Evolutionary conservation across 2,797 vertebrate genomes (phyloP).

Genomic region (Borostomias antarcticus): DNA sequence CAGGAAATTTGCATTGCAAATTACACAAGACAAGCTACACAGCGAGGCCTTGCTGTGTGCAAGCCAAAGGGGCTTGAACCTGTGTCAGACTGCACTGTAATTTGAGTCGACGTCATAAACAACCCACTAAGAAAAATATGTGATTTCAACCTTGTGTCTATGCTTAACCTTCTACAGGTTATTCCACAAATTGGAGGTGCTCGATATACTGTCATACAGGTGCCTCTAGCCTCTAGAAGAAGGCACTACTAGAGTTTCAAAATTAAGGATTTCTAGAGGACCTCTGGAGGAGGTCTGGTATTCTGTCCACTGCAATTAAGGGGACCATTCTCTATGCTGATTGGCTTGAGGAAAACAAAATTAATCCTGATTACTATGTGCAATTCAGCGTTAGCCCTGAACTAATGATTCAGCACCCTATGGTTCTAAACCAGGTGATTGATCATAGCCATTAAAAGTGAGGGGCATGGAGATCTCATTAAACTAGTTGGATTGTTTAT

Average conservation of each 20-base stretch:
- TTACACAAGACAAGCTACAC: not conserved
- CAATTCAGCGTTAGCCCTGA: conserved; percentile 34
- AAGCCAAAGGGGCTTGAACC: conserved; percentile 8
- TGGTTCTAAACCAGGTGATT: conserved; percentile 65
- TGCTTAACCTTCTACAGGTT: conserved; percentile 2
- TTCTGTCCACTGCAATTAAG: conserved; percentile 53
- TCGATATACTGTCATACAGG: too few relatives aligned
- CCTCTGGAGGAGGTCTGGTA: conserved; percentile 28
- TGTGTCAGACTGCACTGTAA: conserved; percentile 7
- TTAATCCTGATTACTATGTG: conserved; percentile 71
- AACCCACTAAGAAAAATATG: not conserved
- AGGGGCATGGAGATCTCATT: conserved; percentile 62
- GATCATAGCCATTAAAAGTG: conserved; percentile 65
- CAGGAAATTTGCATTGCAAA: not conserved
- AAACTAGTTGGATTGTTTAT: conserved; percentile 52
- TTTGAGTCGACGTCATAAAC: conserved; percentile 1
- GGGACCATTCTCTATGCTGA: conserved; percentile 51
- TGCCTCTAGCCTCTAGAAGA: conserved; percentile 37
- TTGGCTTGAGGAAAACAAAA: conserved; percentile 68
- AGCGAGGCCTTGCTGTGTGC: conserved; percentile 8
- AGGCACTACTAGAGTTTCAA: conserved; percentile 16
- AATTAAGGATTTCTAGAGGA: conserved; percentile 39
- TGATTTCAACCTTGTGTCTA: too few relatives aligned
- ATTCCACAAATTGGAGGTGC: not conserved
- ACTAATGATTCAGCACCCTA: conserved; percentile 15